Evolutionary conservation across 2,888 invertebrate genomes (phyloP).

Genomic region (Meteorus colon): DNA sequence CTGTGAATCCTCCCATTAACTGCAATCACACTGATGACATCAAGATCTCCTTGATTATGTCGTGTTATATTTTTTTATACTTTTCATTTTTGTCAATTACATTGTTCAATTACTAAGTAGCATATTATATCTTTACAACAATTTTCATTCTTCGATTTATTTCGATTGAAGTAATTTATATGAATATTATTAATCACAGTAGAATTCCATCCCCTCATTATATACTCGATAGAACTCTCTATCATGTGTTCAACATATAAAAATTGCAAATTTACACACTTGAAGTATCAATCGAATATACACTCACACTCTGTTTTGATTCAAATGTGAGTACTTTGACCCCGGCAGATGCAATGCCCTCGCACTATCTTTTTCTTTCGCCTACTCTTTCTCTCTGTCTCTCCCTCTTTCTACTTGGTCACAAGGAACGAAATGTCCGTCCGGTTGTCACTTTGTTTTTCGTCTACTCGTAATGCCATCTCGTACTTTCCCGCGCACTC

Average conservation of each 20-base stretch:
- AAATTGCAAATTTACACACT: background rate
- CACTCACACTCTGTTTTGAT: background rate
- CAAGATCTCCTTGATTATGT: conserved; percentile 6
- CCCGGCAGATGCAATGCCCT: conserved; percentile 28
- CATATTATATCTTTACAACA: background rate
- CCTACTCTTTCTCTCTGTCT: conserved; percentile 16
- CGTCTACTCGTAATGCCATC: conserved; percentile 31
- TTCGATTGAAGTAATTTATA: background rate
- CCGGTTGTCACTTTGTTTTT: conserved; percentile 52
- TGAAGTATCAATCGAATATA: background rate
- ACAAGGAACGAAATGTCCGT: conserved; percentile 48
- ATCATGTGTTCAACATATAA: background rate
- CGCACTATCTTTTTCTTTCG: conserved; percentile 14
- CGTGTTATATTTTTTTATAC: background rate
- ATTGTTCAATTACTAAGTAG: background rate
- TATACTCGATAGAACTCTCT: no score
- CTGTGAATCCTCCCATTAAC: conserved; percentile 27
- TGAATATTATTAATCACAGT: no score
- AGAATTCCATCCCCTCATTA: no score
- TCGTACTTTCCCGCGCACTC: conserved; percentile 25
- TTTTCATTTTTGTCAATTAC: background rate
- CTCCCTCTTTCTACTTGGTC: conserved; percentile 32
- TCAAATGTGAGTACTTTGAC: conserved; percentile 35
- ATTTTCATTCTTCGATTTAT: background rate
- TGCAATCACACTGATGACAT: conserved; percentile 24